Percentiles rank a stretch among this genome's conserved stretches.
Evolutionary conservation across 2,113 vertebrate genomes (phyloP).

Genomic region (Trematocara unimaculatum): DNA sequence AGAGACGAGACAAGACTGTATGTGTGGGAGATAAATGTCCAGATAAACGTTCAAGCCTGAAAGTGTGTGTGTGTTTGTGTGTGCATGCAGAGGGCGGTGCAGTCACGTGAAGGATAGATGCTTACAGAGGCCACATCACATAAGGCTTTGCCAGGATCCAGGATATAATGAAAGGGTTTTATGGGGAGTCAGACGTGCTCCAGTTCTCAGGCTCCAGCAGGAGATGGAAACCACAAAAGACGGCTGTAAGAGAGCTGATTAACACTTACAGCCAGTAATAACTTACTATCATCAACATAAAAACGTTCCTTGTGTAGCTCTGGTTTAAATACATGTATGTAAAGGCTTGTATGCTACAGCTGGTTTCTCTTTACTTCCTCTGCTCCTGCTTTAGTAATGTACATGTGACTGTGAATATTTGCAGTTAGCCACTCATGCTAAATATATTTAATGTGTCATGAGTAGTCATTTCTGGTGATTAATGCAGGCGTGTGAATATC

Average conservation of each 20-base stretch:
- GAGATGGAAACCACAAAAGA: slow-evolving; percentile 4
- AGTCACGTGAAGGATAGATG: slow-evolving; percentile 45
- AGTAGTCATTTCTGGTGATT: background rate
- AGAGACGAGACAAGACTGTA: background rate
- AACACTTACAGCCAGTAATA: background rate
- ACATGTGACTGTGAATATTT: background rate
- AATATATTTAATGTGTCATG: background rate
- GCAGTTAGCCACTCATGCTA: background rate
- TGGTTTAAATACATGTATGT: background rate
- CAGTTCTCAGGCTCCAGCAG: slow-evolving; percentile 53
- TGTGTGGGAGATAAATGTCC: background rate
- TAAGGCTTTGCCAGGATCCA: slow-evolving; percentile 52
- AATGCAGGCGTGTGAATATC: background rate
- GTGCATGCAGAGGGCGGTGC: background rate
- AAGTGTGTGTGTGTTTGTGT: background rate
- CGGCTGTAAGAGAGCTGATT: background rate
- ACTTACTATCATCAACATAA: background rate
- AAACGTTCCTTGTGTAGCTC: background rate
- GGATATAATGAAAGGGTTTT: slow-evolving; percentile 53
- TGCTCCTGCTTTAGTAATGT: background rate
- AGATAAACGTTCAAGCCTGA: background rate
- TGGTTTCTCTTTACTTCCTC: background rate
- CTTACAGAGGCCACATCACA: slow-evolving; percentile 23
- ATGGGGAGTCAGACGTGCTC: slow-evolving; percentile 43
- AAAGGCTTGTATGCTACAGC: background rate